A percentile compares a stretch with the other conserved stretches of the same genome.
These are phyloP conservation scores for Ennomos fuscantarius DNA, from an alignment of 2,888 invertebrate species.

Conservation along the genomic window DNA sequence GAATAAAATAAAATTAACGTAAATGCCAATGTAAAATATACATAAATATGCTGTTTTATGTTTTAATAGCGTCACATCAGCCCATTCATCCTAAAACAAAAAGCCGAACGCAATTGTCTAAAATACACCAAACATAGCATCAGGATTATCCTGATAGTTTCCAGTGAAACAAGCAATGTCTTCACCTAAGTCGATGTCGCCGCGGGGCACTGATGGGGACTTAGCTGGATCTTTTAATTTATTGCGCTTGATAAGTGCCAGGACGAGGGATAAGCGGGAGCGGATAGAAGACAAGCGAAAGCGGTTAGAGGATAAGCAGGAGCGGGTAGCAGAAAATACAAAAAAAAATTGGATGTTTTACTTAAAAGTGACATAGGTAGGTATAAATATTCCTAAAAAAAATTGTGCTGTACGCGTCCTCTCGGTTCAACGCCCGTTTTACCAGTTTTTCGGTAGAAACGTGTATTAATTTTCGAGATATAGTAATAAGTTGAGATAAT, in stretches of 20 bases:
- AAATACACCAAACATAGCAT: slow-evolving; percentile 52
- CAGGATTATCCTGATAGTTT: slow-evolving; percentile 77
- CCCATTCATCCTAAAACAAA: background rate
- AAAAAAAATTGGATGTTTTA: no score
- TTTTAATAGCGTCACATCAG: no score
- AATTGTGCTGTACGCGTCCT: no score
- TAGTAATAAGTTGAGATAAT: no score
- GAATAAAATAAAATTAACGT: no score
- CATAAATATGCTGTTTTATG: no score
- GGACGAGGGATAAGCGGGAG: slow-evolving; percentile 37
- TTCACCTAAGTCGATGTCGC: slow-evolving; percentile 71
- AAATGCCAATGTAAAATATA: no score
- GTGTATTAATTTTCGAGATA: no score
- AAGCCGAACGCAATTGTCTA: slow-evolving; percentile 20
- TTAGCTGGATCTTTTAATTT: slow-evolving; percentile 84
- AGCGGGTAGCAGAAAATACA: slow-evolving; percentile 21
- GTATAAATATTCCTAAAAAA: no score
- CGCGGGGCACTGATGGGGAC: slow-evolving; percentile 80
- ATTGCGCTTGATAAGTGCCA: slow-evolving; percentile 66
- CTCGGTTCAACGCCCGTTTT: no score
- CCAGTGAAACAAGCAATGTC: slow-evolving; percentile 74
- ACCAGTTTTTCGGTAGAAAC: no score
- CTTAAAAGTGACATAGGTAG: no score
- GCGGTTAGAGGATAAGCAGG: background rate
- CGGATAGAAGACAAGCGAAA: slow-evolving; percentile 11